Base-by-base conservation (phyloP, 2,888 invertebrate genomes). In the Pachymerium ferrugineum region DNA sequence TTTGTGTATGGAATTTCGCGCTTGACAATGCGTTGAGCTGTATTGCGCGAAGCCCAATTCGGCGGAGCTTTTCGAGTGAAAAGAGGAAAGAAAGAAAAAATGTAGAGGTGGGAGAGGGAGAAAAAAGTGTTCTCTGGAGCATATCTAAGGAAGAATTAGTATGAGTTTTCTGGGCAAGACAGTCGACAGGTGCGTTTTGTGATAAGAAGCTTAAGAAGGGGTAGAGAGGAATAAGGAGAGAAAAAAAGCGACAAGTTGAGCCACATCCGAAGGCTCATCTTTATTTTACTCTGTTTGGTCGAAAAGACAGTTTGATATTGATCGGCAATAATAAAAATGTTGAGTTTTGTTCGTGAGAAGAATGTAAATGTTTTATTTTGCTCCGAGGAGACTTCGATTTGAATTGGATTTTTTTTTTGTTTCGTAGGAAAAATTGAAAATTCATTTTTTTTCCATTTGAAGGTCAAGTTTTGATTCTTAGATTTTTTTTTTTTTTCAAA, bases 171-270 rank as follows among this genome's bases (percentile, higher is more conserved):
- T 62, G 62, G 62, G 62, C 28, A 62, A 8, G 62, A 62, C 62
- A 62, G 62, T 25, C 62, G 62, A 62, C 62, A 62, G 62, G 62
- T 62, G 62, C 62, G 22, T 62, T 62, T 62, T 62, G 25, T 62
- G 62, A 62, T 62, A 62, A 62, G 62, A 28, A n/a, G 62, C 28
- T 47, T 47, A 47, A 47, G 6, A 47, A 22, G 16, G 16, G 47
- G 19, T 22, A 19, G 22, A 8, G n/a, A 33, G 12, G 16, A 38
- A 16, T 38, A 14, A 38, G 4, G 14, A 16, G 38, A 62, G 25
- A n/a, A 47, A 19, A 47, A 8, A 28, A 33, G 12, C 14, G 16
- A 16, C 16, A 14, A 38, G 4, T 38, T 38, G 38, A 62, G 25
- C 3, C 8, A 22, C 25, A 54, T 54, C 54, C 54, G 25, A 25